These are phyloP conservation scores for Epiblema foenella DNA, from an alignment of 2,888 invertebrate species.

Conservation along the genomic window DNA sequence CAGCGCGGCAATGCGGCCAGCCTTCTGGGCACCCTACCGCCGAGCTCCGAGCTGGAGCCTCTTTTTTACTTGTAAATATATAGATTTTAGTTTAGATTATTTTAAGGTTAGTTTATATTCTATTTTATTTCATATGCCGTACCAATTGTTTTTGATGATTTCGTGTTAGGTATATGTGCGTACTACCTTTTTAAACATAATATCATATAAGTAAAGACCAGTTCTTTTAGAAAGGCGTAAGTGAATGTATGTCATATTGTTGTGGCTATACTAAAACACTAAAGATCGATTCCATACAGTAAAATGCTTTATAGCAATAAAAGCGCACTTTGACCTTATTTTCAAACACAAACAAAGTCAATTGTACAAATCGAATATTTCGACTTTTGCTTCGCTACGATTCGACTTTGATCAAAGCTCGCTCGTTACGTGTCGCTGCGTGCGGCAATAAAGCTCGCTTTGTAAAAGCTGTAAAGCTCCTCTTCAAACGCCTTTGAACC, in stretches of 20 bases:
- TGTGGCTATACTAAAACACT: neutral
- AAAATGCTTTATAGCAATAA: neutral
- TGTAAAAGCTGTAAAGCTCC: slow-evolving; percentile 35
- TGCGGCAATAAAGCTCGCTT: slow-evolving; percentile 40
- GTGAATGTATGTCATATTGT: neutral
- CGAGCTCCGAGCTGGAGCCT: no score
- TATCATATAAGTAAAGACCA: no score
- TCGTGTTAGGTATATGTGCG: no score
- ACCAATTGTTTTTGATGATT: no score
- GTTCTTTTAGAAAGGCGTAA: no score
- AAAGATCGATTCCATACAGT: neutral
- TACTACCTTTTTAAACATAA: no score
- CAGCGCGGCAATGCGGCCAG: no score
- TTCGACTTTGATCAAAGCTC: slow-evolving; percentile 36
- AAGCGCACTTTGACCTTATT: slow-evolving; percentile 1
- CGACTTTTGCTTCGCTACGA: slow-evolving; percentile 30
- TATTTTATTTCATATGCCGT: no score
- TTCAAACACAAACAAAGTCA: slow-evolving; percentile 18
- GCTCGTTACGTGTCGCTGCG: slow-evolving; percentile 42
- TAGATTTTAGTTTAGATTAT: no score
- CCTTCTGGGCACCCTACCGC: no score
- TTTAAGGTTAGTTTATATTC: no score
- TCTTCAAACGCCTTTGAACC: slow-evolving; percentile 41
- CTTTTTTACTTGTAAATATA: no score
- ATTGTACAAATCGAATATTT: slow-evolving; percentile 30